Base-by-base conservation (phyloP, 92 coral and sea anemone genomes). In the Zoanthus sociatus region DNA sequence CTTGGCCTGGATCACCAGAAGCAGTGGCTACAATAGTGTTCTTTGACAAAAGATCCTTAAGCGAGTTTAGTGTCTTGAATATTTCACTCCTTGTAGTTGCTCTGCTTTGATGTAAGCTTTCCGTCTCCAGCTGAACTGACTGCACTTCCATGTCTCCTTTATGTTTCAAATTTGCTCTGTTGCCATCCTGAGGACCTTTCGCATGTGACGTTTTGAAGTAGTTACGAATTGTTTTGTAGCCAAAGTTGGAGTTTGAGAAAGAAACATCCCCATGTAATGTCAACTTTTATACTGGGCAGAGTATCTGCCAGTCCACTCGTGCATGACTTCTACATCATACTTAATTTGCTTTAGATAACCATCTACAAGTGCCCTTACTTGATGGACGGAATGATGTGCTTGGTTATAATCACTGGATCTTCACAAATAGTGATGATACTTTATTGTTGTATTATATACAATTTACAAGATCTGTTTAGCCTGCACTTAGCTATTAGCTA, bases 251-350 rank as follows among this genome's bases (percentile, higher is more conserved):
- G 20, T 20, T 50, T 33, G 95, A 89, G 79, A 66, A 75, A 11
- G 92, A 67, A 30, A 92, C 90, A 54, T 78, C 6, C 89, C 92
- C 94, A 88, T 88, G 71, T 88, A 92, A 31, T 91, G 90, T 1
- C 79, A 81, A 68, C 88, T 91, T 72, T 88, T 83, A 78, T 91
- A 91, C 61, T 84, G 94, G 5, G 91, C 88, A 0, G 94, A 91
- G 54, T 90, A 92, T 14, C 94, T 92, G 20, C 81, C 92, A 31
- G 92, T 89, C 89, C 92, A 89, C 67, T 84, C 89, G 10, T 89
- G 89, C 81, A 84, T 64, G 55, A 82, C 83, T 61, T 89, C 73
- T 20, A 76, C 76, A 46, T 84, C 63, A 68, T 54, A 71, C 42
- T 70, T 78, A 37, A 83, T 84, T 30, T 79, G 78, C 78, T 90